Conservation (phyloP, 1,140 invertebrate species). For the Scaptomyza hsui region DNA sequence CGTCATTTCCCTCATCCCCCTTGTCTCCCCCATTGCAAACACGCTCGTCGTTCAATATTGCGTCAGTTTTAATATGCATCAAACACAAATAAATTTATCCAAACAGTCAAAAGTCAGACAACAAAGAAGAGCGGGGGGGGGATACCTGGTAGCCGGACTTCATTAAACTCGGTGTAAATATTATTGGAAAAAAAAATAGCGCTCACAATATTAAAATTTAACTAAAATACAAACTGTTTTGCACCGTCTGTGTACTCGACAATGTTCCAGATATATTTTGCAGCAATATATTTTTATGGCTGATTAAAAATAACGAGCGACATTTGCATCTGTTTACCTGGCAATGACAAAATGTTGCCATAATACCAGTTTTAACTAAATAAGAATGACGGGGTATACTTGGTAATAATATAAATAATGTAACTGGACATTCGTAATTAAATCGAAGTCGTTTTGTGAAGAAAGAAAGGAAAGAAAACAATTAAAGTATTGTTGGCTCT, state of each 20-base stretch:
- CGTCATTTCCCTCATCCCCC: slow-evolving; percentile 25
- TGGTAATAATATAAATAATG: background rate
- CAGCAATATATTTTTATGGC: slow-evolving; percentile 66
- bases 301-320: slow-evolving; percentile 74
- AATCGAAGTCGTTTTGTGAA: too few relatives aligned
- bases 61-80: slow-evolving; percentile 17
- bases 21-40: background rate
- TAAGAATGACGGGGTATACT: background rate
- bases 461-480: too few relatives aligned
- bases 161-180: slow-evolving; percentile 72
- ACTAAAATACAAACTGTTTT: slow-evolving; percentile 25
- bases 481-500: too few relatives aligned
- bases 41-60: slow-evolving; percentile 10
- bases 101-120: slow-evolving; percentile 30
- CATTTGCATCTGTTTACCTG: slow-evolving; percentile 60
- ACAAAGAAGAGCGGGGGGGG: background rate
- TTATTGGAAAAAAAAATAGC: slow-evolving; percentile 43
- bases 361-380: background rate
- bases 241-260: slow-evolving; percentile 6
- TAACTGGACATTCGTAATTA: background rate
- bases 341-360: slow-evolving; percentile 16
- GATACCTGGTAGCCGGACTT: slow-evolving; percentile 17
- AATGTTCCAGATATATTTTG: slow-evolving; percentile 51
- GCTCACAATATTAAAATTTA: slow-evolving; percentile 32
- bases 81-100: slow-evolving; percentile 12